These are phyloP conservation scores for Noctua pronuba DNA, from an alignment of 2,888 invertebrate species.

Conservation along the genomic window DNA sequence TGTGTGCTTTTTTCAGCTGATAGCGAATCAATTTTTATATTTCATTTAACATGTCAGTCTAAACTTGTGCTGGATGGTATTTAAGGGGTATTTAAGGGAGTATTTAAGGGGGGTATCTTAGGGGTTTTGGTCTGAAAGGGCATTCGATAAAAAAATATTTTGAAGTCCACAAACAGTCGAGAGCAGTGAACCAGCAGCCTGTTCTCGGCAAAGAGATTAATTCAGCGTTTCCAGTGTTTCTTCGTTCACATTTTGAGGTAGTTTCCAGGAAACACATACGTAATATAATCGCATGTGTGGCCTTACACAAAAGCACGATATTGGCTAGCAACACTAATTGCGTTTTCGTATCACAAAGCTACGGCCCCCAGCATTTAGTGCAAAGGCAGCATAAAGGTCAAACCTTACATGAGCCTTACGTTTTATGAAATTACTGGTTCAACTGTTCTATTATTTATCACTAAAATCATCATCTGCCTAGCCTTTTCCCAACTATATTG, in stretches of 20 bases:
- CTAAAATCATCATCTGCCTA: no score
- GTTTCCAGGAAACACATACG: not conserved
- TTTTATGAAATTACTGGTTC: slow-evolving; percentile 4
- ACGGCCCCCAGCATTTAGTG: slow-evolving; percentile 21
- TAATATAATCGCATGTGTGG: slow-evolving; percentile 1
- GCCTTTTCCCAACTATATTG: no score
- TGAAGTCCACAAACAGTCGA: not conserved
- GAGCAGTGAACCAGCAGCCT: not conserved
- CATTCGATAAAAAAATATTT: not conserved
- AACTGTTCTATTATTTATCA: not conserved
- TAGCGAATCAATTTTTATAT: not conserved
- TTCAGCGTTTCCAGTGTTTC: not conserved
- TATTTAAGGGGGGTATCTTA: no score
- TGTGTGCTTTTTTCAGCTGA: not conserved
- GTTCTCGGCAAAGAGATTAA: not conserved
- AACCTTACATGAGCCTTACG: not conserved
- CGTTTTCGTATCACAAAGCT: slow-evolving; percentile 49
- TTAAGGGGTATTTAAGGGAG: no score
- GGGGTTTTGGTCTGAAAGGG: no score
- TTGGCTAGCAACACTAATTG: slow-evolving; percentile 45
- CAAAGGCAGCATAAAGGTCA: slow-evolving; percentile 30
- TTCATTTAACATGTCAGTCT: not conserved
- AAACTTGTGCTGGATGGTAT: not conserved
- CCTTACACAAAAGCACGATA: slow-evolving; percentile 5
- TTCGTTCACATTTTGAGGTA: no score